Percentiles rank a stretch among this genome's conserved stretches.
Evolutionary conservation across 2,888 invertebrate species (phyloP).

Genomic region (Tethea ocularis): DNA sequence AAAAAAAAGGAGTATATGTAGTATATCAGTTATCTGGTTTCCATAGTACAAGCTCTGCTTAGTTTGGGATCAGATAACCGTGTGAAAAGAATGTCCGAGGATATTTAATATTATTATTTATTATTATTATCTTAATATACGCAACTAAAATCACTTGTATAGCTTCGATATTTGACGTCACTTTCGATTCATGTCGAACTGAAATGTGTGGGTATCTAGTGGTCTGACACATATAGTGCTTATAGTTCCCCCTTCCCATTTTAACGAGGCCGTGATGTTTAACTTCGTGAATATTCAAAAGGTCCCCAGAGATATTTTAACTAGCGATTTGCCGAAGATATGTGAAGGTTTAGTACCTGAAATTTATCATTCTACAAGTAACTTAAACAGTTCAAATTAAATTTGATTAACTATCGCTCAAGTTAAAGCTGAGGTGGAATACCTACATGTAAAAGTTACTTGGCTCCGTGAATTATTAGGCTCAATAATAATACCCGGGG

Average conservation of each 20-base stretch:
- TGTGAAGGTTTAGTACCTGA: not conserved
- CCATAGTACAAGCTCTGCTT: too few species aligned
- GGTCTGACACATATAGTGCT: not conserved
- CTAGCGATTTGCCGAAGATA: not conserved
- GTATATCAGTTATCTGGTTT: too few species aligned
- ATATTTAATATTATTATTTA: too few species aligned
- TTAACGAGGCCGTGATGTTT: not conserved
- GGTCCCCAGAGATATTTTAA: not conserved
- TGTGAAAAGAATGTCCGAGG: too few species aligned
- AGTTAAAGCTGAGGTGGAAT: not conserved
- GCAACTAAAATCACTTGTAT: too few species aligned
- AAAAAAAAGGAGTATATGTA: too few species aligned
- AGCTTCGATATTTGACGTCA: not conserved
- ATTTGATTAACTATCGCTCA: constrained; percentile 3
- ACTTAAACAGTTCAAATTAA: not conserved
- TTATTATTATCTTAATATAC: too few species aligned
- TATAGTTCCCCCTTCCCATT: not conserved
- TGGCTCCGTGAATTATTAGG: not conserved
- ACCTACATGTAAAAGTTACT: not conserved
- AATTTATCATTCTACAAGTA: not conserved
- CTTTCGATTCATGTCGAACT: not conserved
- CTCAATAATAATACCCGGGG: too few species aligned
- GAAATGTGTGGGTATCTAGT: not conserved
- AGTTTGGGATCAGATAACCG: too few species aligned
- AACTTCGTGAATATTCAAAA: constrained; percentile 2